Base-by-base conservation (phyloP, 2,113 vertebrate genomes). In the Proteles cristata region DNA sequence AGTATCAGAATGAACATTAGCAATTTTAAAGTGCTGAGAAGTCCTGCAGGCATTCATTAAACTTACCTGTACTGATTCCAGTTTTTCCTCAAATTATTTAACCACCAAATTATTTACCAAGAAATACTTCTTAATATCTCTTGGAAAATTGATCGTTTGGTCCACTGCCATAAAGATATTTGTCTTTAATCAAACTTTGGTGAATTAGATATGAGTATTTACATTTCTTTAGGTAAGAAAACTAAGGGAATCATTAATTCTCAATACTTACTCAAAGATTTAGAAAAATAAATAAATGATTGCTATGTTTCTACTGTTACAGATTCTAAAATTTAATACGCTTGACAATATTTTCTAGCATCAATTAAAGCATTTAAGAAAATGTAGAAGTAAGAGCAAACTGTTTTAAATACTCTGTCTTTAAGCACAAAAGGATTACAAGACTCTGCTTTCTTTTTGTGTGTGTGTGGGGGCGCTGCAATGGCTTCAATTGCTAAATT, bases 171-270 rank as follows among this genome's bases (percentile, higher is more conserved):
- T 84, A 39, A 1, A 95, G 31, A 39, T 11, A 28, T 79, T 81
- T 73, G 10, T 55, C 33, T 92, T 96, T 53, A 81, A 94, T 73
- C 15, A 97, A 96, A 93, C 3, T 45, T 71, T 53, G 8, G 7
- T 92, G 14, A 77, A 88, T 10, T 35, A 82, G 10, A 77, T 74
- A 33, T 63, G 12, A 74, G 31, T 48, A 94, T 43, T 53, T 21
- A 82, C 16, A 16, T 45, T 69, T 81, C 66, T 71, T 8, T 33
- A 86, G 19, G 2, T 58, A 65, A 91, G 19, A 94, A 48, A 73
- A 76, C 12, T 68, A 82, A 88, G 9, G 11, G 1, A 83, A 15
- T 87, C 25, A 94, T 82, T 84, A 50, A 69, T 76, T 92, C 19
- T 16, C n/a, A 90, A 61, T n/a, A 33, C 1, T 65, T 90, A 80